Conservation (phyloP, 2,888 invertebrate species). For the Physocephala rufipes region DNA sequence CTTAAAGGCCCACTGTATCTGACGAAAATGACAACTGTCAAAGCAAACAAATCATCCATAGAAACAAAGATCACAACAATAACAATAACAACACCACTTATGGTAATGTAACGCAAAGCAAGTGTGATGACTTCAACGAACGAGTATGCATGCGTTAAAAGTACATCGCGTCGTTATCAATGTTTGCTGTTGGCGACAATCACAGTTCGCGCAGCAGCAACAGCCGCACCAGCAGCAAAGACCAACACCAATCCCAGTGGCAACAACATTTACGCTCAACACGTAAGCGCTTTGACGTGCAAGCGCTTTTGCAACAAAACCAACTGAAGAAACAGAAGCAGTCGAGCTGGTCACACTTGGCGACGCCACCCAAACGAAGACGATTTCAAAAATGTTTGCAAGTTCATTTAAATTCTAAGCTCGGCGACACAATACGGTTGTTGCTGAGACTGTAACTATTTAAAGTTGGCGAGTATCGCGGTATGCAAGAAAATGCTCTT, state of each 20-base stretch:
- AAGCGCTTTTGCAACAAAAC: neutral
- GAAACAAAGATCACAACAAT: too few relatives aligned
- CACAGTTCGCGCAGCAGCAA: too few relatives aligned
- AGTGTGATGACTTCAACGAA: too few relatives aligned
- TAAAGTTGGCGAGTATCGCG: neutral
- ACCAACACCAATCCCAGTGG: neutral
- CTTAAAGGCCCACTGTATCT: too few relatives aligned
- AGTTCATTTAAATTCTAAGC: slow-evolving; percentile 60
- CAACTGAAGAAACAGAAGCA: neutral
- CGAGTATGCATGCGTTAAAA: too few relatives aligned
- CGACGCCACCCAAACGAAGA: neutral
- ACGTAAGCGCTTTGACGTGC: neutral
- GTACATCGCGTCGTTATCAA: too few relatives aligned
- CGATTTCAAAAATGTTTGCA: neutral
- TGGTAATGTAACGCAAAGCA: too few relatives aligned
- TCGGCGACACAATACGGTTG: slow-evolving; percentile 44
- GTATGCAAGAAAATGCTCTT: neutral
- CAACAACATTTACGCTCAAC: neutral
- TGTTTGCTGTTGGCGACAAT: too few relatives aligned
- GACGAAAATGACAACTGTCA: too few relatives aligned
- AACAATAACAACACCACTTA: too few relatives aligned
- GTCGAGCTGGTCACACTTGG: too few relatives aligned
- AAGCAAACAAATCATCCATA: too few relatives aligned
- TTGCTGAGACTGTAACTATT: neutral
- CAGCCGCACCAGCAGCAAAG: neutral